Conservation (phyloP, 2,888 invertebrate species). For the Asteroscopus sphinx region DNA sequence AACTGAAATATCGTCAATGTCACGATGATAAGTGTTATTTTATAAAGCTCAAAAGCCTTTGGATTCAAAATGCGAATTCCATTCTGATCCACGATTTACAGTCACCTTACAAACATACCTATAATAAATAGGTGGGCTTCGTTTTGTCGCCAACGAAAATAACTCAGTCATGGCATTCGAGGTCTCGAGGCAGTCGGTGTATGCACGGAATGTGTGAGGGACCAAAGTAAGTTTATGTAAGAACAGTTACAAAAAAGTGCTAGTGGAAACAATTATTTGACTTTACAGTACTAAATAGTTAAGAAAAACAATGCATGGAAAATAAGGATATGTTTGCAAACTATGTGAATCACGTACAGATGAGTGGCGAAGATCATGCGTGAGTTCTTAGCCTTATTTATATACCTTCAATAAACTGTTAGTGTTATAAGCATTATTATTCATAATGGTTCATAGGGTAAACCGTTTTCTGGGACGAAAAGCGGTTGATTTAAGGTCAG, state of each 20-base stretch:
- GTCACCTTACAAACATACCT: slow-evolving; percentile 16
- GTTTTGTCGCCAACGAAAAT: slow-evolving; percentile 47
- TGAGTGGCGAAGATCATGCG: slow-evolving; percentile 24
- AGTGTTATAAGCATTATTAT: background rate
- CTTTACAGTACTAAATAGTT: background rate
- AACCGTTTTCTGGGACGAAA: slow-evolving; percentile 6
- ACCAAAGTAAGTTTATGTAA: slow-evolving; percentile 1
- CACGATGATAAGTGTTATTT: background rate
- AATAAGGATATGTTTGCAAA: slow-evolving; percentile 16
- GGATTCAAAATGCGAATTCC: slow-evolving; percentile 15
- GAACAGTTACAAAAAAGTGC: slow-evolving; percentile 10
- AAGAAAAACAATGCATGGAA: too few species aligned
- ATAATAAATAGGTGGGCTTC: slow-evolving; percentile 28
- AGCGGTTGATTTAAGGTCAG: slow-evolving; percentile 22
- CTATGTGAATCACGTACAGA: slow-evolving; percentile 20
- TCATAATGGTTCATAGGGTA: slow-evolving; percentile 19
- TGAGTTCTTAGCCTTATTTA: slow-evolving; percentile 31
- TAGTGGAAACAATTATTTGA: background rate
- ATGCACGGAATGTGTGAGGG: slow-evolving; percentile 26
- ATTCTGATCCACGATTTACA: slow-evolving; percentile 17
- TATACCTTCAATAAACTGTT: slow-evolving; percentile 3
- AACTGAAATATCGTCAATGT: background rate
- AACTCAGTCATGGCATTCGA: slow-evolving; percentile 46
- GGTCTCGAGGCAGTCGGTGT: slow-evolving; percentile 34
- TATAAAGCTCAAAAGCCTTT: background rate